Base-by-base conservation (phyloP, 2,113 vertebrate species). In the Dicerorhinus sumatrensis region DNA sequence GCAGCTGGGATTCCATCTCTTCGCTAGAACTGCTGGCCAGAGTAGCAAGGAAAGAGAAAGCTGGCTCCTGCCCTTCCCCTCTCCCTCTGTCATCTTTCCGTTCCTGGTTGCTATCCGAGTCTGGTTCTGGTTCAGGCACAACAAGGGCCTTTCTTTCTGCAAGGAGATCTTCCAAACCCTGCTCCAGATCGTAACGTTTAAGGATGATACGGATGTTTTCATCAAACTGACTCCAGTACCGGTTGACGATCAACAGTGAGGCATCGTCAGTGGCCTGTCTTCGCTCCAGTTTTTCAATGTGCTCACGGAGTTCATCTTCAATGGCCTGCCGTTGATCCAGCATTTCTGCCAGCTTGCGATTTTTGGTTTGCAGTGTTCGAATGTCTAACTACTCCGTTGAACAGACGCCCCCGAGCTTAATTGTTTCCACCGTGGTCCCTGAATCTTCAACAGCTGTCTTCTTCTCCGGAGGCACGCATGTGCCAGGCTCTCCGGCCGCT, bases 141-240 rank as follows among this genome's bases (percentile, higher is more conserved):
- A 98, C 98, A 2, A 99, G 93, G 0, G 99, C 99, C 98, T 99
- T 99, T 80, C 99, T 98, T 86, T 99, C 99, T 10, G 99, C 97
- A 21, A 99, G 98, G 21, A 99, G 99, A 81, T 99, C 99, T 96
- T 99, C 99, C 70, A 99, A 98, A 86, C 99, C 99, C 58, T 98
- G 98, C 97, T 98, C 99, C 98, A 99, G 98, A 88, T 99, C 99
- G 0, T 99, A 99, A 21, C 99, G 99, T 67, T 99, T 99, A 79
- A 99, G 99, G 97, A 99, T 99, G 95, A 99, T 99, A 2, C 98
- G 98, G 92, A 99, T 98, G 76, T 99, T 99, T 98, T 99, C 99
- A 98, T 99, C 99, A 97, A 99, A 99, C 99, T 99, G 99, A 97
- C 99, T 99, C 99, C 99, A 99, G 98, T 99, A 99, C 87, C 99